Evolutionary conservation across 1,140 invertebrate species (phyloP).

Genomic region (Drosophila rufa): DNA sequence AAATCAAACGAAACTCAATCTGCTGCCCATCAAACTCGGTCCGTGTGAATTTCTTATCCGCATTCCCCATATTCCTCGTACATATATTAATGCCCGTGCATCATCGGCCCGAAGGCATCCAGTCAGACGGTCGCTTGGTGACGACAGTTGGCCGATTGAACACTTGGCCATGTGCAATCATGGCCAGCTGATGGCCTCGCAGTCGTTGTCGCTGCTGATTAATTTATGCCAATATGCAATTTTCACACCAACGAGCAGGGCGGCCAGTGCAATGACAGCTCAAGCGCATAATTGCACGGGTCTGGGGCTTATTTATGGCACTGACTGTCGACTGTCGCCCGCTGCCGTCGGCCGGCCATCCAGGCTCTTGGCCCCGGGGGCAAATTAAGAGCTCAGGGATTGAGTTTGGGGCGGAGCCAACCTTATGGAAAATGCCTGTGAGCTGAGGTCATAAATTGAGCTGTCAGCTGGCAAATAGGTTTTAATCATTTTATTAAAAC

Average conservation of each 20-base stretch:
- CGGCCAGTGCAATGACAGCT: constrained; percentile 69
- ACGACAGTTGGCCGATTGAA: constrained; percentile 49
- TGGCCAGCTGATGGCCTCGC: constrained; percentile 59
- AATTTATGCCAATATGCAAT: constrained; percentile 83
- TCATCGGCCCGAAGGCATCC: constrained; percentile 11
- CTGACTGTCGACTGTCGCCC: constrained; percentile 8
- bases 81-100: constrained; percentile 39
- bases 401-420: constrained; percentile 11
- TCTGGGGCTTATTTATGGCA: constrained; percentile 69
- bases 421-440: constrained; percentile 57
- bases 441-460: constrained; percentile 71
- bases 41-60: constrained; percentile 18
- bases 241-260: constrained; percentile 78
- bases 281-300: constrained; percentile 77
- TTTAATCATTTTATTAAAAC: constrained; percentile 75
- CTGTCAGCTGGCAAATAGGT: constrained; percentile 76
- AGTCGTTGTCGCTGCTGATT: constrained; percentile 65
- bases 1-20: constrained; percentile 46
- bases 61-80: constrained; percentile 3
- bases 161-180: constrained; percentile 53
- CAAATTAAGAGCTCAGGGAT: constrained; percentile 40
- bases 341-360: constrained; percentile 34
- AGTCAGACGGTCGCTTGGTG: constrained; percentile 8
- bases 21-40: constrained; percentile 16
- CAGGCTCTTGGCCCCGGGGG: constrained; percentile 6